Conservation (phyloP, 37 sponge, comb jelly and placozoan genomes). For the Halichondria panicea region DNA sequence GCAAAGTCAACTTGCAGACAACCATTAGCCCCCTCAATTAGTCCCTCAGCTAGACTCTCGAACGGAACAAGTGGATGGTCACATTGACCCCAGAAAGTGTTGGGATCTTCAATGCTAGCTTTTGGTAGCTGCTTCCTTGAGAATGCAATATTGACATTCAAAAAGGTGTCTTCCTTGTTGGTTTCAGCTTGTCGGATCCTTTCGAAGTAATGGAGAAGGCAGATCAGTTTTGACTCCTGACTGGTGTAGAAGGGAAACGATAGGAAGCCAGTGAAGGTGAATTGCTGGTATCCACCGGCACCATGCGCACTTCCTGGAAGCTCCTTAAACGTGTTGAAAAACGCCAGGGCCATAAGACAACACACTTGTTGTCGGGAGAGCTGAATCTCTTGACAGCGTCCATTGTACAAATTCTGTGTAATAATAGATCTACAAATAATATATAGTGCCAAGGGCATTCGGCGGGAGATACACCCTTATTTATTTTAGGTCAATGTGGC, state of each 20-base stretch:
- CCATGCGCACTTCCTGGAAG: background rate
- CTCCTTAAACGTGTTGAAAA: constrained; percentile 53
- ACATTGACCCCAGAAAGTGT: constrained; percentile 36
- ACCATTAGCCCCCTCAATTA: constrained; percentile 59
- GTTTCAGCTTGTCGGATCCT: constrained; percentile 39
- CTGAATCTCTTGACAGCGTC: background rate
- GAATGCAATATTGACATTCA: constrained; percentile 26
- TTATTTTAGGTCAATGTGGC: background rate
- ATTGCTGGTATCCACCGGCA: constrained; percentile 40
- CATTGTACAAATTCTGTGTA: constrained; percentile 9
- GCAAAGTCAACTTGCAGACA: constrained; percentile 84
- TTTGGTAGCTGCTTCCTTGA: constrained; percentile 9
- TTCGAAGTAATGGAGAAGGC: constrained; percentile 59
- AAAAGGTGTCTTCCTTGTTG: constrained; percentile 20
- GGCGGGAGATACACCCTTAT: background rate
- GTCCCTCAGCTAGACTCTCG: constrained; percentile 15
- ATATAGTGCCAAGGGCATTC: background rate
- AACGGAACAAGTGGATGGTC: constrained; percentile 16
- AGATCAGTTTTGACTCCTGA: constrained; percentile 46
- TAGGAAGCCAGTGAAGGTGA: constrained; percentile 48
- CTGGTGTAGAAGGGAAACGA: constrained; percentile 13
- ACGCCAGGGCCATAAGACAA: constrained; percentile 54
- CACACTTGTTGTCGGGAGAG: constrained; percentile 50
- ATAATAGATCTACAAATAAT: background rate
- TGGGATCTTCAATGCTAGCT: constrained; percentile 11